These are phyloP conservation scores for Metalampra italica DNA, from an alignment of 2,888 invertebrate species.

Conservation along the genomic window DNA sequence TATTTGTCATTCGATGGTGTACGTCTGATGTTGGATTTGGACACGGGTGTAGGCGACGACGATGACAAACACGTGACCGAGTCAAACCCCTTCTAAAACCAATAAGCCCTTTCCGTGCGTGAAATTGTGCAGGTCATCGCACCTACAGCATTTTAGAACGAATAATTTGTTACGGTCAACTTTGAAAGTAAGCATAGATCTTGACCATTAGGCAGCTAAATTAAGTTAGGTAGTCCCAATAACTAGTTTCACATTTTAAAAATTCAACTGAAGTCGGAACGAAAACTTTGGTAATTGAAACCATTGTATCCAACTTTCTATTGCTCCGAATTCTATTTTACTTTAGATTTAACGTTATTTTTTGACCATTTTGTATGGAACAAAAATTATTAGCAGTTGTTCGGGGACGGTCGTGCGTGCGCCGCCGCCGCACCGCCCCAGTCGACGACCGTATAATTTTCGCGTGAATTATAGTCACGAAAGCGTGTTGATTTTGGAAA, in stretches of 20 bases:
- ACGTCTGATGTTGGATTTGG: conserved; percentile 3
- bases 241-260: neutral
- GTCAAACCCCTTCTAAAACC: conserved; percentile 28
- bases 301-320: neutral
- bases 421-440: no score
- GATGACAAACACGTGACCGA: conserved; percentile 30
- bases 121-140: conserved; percentile 27
- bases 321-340: neutral
- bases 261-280: conserved; percentile 1
- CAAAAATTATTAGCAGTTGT: conserved; percentile 19
- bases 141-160: neutral
- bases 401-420: conserved; percentile 17
- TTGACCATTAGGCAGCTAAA: neutral
- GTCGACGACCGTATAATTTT: conserved; percentile 49
- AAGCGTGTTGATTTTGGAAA: conserved; percentile 47
- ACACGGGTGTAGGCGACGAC: conserved; percentile 8
- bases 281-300: conserved; percentile 1
- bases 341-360: neutral
- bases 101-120: conserved; percentile 34
- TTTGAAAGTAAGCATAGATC: neutral
- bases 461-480: conserved; percentile 58
- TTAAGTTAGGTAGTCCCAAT: neutral
- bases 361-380: neutral
- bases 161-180: neutral
- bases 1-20: no score